These are phyloP conservation scores for Elgonia sp. DNA, from an alignment of 2,888 invertebrate species.

Conservation along the genomic window DNA sequence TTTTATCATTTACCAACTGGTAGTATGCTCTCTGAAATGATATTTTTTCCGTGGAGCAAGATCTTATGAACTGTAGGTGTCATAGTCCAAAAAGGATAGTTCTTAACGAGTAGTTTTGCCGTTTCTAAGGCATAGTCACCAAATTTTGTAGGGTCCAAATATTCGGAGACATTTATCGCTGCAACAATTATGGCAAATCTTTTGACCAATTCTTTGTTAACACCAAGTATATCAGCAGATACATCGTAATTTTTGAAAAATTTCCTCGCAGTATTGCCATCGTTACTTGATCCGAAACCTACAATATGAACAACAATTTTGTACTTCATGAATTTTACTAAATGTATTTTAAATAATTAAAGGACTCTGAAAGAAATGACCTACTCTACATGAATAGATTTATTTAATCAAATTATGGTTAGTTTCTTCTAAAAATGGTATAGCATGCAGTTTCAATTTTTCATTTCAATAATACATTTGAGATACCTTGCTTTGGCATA, in stretches of 20 bases:
- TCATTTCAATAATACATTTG: no score
- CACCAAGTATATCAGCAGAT: neutral
- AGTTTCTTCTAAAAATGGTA: no score
- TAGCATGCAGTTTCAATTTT: no score
- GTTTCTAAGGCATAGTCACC: neutral
- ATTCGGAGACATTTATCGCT: neutral
- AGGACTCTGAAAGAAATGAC: no score
- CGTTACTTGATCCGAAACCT: slow-evolving; percentile 9
- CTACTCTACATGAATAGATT: no score
- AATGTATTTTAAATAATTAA: no score
- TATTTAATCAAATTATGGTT: no score
- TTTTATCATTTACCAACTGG: neutral
- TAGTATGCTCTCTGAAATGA: slow-evolving; percentile 10
- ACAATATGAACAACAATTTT: no score
- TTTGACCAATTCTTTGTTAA: neutral
- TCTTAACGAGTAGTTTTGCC: neutral
- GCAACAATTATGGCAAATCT: neutral
- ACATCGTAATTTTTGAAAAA: neutral
- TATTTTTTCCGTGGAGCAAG: slow-evolving; percentile 36
- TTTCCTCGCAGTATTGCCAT: neutral
- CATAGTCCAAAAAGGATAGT: slow-evolving; percentile 14
- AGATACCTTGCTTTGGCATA: neutral
- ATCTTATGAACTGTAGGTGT: slow-evolving; percentile 47
- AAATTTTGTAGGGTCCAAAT: neutral
- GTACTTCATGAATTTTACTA: no score